Evolutionary conservation across 2,888 invertebrate genomes (phyloP), one percentile per base, ranked within the genome.

Genomic region (Spilarctia lutea): DNA sequence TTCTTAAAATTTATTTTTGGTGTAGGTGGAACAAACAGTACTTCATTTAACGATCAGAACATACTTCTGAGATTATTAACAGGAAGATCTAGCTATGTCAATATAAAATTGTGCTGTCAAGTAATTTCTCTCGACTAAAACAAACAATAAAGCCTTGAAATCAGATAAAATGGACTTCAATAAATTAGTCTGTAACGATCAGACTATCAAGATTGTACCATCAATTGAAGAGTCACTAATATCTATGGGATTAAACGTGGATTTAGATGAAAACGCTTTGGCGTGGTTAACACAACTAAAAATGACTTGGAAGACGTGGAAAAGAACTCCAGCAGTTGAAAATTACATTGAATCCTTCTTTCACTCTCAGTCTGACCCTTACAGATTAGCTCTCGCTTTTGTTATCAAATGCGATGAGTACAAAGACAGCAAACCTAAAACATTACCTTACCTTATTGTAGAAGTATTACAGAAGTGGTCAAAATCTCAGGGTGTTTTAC

Each of bases 351-450:
- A 91, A 71, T 86, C 93, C 39, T 96, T 96, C 84, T 96, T 96
- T 83, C 90, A 93, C 60, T 91, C 91, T 45, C 94, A 95, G 77
- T 89, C 91, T 35, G 97, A 97, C 89, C 97, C 97, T 7, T 97
- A 96, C 87, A 94, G 96, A 83, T 94, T 96, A 76, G 96, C 96
- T 42, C 89, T 97, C 75, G 90, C 96, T 76, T 95, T 97, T 82
- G 91, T 97, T 74, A 96, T 96, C 75, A 97, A 97, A 88, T 96
- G 96, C 84, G 94, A 96, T 78, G 97, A 97, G 81, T 97, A 96
- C 82, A 96, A 97, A 88, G 96, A 96, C 85, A 96, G 97, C 74
- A 97, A 97, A 91, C 94, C 94, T 52, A 97, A 96, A 89, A 94
- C 96, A 56, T 94, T 97, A 73, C 96, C 97, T 45, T 96, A 96